Conservation (phyloP, 1,140 invertebrate genomes). For the Drosophila melanogaster region DNA sequence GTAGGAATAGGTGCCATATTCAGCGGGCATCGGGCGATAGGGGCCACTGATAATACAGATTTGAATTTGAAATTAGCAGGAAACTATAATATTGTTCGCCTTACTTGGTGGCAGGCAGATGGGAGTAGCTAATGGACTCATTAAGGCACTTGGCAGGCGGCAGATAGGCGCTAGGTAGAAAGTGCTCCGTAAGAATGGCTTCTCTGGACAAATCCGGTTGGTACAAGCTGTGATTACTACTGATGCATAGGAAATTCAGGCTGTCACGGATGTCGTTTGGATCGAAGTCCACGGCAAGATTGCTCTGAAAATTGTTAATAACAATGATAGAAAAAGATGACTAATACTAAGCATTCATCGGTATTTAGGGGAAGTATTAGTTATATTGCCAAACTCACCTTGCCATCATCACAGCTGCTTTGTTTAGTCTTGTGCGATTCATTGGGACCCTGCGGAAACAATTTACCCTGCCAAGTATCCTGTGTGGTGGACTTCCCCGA, state of each 20-base stretch:
- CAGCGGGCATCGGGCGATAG: conserved; percentile 92
- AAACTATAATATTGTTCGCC: not conserved
- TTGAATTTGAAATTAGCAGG: not conserved
- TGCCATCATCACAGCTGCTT: conserved; percentile 89
- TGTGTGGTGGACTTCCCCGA: not conserved
- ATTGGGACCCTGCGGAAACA: conserved; percentile 61
- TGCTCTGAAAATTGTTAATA: conserved; percentile 85
- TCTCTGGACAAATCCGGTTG: conserved; percentile 85
- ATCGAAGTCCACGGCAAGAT: conserved; percentile 90
- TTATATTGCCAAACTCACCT: too few relatives aligned
- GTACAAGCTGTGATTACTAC: conserved; percentile 82
- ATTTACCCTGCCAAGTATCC: conserved; percentile 58
- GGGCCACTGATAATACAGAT: conserved; percentile 87
- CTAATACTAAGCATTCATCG: not conserved
- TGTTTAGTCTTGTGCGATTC: conserved; percentile 20
- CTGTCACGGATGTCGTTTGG: conserved; percentile 87
- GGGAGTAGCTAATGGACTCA: conserved; percentile 88
- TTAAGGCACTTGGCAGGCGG: conserved; percentile 90
- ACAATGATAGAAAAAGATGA: too few relatives aligned
- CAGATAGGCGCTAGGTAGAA: conserved; percentile 87
- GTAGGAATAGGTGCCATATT: conserved; percentile 93
- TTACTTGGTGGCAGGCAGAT: conserved; percentile 88
- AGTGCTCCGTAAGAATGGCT: conserved; percentile 86
- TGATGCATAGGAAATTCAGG: conserved; percentile 86
- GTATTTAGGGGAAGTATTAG: not conserved